Conservation (phyloP, 2,888 invertebrate genomes). For the Choreutis nemorana region DNA sequence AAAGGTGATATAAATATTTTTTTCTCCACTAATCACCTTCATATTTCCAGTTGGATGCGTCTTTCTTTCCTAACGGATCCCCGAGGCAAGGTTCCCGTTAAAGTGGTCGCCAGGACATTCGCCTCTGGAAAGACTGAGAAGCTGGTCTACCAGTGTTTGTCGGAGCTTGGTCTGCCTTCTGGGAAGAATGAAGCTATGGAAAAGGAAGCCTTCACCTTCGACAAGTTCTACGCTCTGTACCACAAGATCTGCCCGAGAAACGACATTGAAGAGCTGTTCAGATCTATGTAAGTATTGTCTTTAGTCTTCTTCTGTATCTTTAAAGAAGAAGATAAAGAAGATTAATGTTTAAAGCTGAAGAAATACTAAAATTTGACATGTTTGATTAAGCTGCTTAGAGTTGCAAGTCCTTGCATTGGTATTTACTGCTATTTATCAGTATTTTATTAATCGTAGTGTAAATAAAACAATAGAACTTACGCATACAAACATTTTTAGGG, state of each 20-base stretch:
- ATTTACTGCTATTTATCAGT: too few relatives aligned
- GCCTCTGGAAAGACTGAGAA: slow-evolving; percentile 99
- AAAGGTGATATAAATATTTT: too few relatives aligned
- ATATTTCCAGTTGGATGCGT: slow-evolving; percentile 94
- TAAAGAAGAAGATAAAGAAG: too few relatives aligned
- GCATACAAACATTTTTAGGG: too few relatives aligned
- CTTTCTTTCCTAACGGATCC: slow-evolving; percentile 93
- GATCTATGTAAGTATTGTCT: slow-evolving; percentile 82
- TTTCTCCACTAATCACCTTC: slow-evolving; percentile 14
- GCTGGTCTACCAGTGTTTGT: slow-evolving; percentile 94
- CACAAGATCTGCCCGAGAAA: slow-evolving; percentile 99
- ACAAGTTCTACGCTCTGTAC: slow-evolving; percentile 97
- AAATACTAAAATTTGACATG: too few relatives aligned
- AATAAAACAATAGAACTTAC: too few relatives aligned
- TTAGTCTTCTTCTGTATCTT: slow-evolving; percentile 1
- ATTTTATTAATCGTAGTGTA: too few relatives aligned
- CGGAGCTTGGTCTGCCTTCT: slow-evolving; percentile 91
- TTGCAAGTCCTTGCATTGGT: too few relatives aligned
- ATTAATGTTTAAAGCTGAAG: too few relatives aligned
- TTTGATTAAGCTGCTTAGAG: too few relatives aligned
- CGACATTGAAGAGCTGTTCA: slow-evolving; percentile 97
- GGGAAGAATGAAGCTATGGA: slow-evolving; percentile 97
- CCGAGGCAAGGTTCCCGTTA: slow-evolving; percentile 95
- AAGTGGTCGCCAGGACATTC: slow-evolving; percentile 95
- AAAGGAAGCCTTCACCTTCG: slow-evolving; percentile 94